A percentile compares a stretch with the other conserved stretches of the same genome.
These are phyloP conservation scores for Melipona quadrifasciata DNA, from an alignment of 1,140 invertebrate species.

Conservation along the genomic window DNA sequence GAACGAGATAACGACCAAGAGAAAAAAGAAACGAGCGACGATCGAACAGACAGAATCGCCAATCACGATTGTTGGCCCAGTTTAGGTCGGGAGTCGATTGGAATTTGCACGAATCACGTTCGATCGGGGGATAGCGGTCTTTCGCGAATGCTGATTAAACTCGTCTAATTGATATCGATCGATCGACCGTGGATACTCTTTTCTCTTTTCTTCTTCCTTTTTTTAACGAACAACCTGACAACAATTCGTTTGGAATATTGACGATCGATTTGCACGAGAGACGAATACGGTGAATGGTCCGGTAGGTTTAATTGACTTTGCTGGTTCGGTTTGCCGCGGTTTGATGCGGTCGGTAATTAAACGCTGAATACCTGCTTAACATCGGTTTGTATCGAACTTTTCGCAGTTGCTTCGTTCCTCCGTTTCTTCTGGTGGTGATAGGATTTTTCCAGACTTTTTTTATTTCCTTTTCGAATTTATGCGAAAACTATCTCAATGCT, in stretches of 20 bases:
- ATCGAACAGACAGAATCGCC: background rate
- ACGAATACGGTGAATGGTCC: conserved; percentile 6
- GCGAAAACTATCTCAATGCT: too few relatives aligned
- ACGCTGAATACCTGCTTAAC: background rate
- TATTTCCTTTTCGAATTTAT: background rate
- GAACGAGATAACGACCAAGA: background rate
- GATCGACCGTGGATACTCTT: background rate
- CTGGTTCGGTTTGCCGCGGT: background rate
- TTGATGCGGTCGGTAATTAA: conserved; percentile 4
- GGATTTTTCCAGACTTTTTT: background rate
- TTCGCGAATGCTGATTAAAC: conserved; percentile 21
- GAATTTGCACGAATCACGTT: background rate
- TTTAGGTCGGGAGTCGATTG: conserved; percentile 16
- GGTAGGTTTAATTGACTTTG: background rate
- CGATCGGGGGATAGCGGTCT: background rate
- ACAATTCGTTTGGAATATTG: background rate
- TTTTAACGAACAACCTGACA: background rate
- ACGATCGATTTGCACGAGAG: background rate
- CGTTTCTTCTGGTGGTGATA: background rate
- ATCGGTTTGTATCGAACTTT: background rate
- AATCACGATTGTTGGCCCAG: conserved; percentile 20
- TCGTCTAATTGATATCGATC: conserved; percentile 4
- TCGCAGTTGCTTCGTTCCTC: background rate
- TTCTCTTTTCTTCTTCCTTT: background rate
- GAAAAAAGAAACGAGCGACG: background rate